Percentiles rank a stretch among this genome's conserved stretches.
Evolutionary conservation across 1,140 invertebrate genomes (phyloP).

Genomic region (Cherax quadricarinatus): DNA sequence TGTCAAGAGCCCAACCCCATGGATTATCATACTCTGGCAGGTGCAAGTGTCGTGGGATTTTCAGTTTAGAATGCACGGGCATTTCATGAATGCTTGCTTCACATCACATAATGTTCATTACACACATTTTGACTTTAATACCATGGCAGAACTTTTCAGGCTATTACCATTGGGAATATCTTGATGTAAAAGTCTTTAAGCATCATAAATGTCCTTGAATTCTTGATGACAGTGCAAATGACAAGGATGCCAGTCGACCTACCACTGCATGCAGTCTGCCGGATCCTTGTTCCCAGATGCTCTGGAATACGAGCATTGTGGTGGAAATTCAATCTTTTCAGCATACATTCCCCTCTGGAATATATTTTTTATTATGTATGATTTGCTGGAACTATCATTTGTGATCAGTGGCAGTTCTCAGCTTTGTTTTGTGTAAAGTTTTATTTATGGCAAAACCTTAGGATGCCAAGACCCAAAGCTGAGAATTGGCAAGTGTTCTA

Average conservation of each 20-base stretch:
- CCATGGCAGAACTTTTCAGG: too few species aligned
- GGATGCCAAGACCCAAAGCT: not conserved
- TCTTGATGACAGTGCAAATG: conserved; percentile 6
- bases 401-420: conserved; percentile 18
- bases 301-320: not conserved
- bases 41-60: not conserved
- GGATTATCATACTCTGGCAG: conserved; percentile 9
- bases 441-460: conserved; percentile 13
- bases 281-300: conserved; percentile 8
- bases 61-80: not conserved
- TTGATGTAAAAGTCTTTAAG: not conserved
- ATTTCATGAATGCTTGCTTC: not conserved
- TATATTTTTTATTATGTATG: conserved; percentile 19
- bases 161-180: not conserved
- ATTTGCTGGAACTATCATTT: conserved; percentile 31
- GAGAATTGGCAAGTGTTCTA: conserved; percentile 38
- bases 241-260: conserved; percentile 25
- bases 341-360: not conserved
- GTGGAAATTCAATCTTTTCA: not conserved
- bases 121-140: not conserved
- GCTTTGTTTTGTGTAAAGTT: conserved; percentile 19
- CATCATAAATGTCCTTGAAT: not conserved
- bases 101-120: not conserved
- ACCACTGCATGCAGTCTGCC: conserved; percentile 29
- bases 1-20: conserved; percentile 47